phyloP scores from a whole-genome alignment of 2,797 vertebrate genomes.

The Alca torda region DNA sequence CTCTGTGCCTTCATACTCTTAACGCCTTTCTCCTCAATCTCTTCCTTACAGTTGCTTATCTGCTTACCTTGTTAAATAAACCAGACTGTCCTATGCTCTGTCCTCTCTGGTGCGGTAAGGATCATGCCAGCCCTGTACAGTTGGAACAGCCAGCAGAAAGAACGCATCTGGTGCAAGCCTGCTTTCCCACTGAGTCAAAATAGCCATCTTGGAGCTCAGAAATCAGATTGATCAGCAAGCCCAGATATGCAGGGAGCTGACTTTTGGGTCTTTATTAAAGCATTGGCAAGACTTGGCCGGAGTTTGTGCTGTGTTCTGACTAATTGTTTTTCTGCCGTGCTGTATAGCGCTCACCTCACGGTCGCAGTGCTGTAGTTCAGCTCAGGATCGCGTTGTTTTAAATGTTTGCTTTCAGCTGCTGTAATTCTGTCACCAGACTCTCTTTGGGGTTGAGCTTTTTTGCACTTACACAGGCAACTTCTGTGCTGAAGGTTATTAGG shows the following conservation, averaged over 20 bases:
- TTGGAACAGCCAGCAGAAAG: not conserved
- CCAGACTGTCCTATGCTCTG: not conserved
- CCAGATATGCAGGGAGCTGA: not conserved
- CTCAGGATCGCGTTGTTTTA: not conserved
- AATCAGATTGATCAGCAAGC: not conserved
- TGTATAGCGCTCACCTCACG: not conserved
- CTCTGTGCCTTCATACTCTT: not conserved
- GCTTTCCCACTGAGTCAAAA: not conserved
- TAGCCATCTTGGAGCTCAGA: not conserved
- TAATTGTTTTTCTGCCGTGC: not conserved
- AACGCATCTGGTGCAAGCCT: not conserved
- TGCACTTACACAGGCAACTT: not conserved
- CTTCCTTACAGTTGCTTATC: not conserved
- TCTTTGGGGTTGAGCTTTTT: not conserved
- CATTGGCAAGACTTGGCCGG: not conserved
- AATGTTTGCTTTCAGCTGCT: not conserved
- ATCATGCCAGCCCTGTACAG: not conserved
- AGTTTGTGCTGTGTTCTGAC: not conserved
- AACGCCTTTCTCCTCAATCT: not conserved
- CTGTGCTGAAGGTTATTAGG: not conserved
- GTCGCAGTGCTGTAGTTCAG: not conserved
- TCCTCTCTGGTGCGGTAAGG: not conserved
- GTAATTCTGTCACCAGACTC: not conserved
- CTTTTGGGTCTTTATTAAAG: not conserved
- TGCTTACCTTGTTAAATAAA: not conserved